These are phyloP conservation scores for Calyptomena viridis DNA, from an alignment of 2,113 vertebrate species.

Conservation along the genomic window DNA sequence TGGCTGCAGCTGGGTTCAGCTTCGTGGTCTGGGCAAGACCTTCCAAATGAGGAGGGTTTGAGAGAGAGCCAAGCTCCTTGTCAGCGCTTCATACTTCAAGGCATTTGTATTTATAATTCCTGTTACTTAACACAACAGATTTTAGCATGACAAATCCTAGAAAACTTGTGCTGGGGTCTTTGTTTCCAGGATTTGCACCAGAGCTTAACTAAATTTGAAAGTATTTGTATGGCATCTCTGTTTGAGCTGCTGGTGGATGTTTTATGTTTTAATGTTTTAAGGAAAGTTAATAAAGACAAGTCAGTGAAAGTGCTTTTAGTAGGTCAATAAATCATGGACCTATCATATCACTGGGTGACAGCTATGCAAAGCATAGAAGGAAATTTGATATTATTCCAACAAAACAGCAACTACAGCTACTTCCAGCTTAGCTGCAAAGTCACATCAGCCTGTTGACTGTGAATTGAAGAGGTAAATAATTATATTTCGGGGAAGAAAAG, in stretches of 20 bases:
- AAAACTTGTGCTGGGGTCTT: constrained; percentile 43
- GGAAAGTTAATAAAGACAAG: constrained; percentile 79
- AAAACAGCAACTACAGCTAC: constrained; percentile 66
- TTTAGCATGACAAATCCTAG: constrained; percentile 62
- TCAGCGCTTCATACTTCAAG: constrained; percentile 70
- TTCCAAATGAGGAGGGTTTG: background rate
- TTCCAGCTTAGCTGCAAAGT: constrained; percentile 57
- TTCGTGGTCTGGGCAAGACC: background rate
- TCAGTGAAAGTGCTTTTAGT: constrained; percentile 79
- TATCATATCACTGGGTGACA: constrained; percentile 79
- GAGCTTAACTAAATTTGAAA: constrained; percentile 55
- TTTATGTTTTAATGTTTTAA: constrained; percentile 65
- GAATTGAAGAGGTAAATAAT: constrained; percentile 46
- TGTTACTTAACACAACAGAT: constrained; percentile 79
- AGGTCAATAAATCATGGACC: constrained; percentile 78
- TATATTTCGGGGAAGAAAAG: background rate
- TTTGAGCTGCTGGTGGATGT: constrained; percentile 40
- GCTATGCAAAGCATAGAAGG: constrained; percentile 70
- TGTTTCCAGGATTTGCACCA: constrained; percentile 71
- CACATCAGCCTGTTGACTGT: constrained; percentile 49
- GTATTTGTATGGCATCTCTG: constrained; percentile 53
- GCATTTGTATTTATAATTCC: constrained; percentile 81
- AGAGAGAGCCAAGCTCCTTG: constrained; percentile 12
- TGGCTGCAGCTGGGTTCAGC: background rate
- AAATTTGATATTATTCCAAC: constrained; percentile 74